Percentiles rank a stretch among this genome's conserved stretches.
Evolutionary conservation across 2,797 vertebrate genomes (phyloP).

Genomic region (Anabacerthia variegaticeps): DNA sequence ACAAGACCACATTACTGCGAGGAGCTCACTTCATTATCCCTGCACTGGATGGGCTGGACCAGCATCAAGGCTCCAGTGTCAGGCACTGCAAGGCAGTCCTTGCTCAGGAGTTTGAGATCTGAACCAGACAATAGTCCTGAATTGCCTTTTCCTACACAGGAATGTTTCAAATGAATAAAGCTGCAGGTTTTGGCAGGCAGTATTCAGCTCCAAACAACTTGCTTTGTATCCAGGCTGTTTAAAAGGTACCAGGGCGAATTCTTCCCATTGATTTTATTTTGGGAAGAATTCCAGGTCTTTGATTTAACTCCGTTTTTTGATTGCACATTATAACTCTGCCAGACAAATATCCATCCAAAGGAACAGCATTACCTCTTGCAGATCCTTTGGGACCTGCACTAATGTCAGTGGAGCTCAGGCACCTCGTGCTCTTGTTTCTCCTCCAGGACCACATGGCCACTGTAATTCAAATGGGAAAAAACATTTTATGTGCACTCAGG

Average conservation of each 20-base stretch:
- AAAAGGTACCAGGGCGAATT: slow-evolving; percentile 14
- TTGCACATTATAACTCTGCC: neutral
- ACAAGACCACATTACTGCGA: neutral
- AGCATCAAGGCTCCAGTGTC: neutral
- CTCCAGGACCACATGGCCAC: neutral
- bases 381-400: neutral
- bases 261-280: neutral
- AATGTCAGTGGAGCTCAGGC: neutral
- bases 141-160: neutral
- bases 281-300: neutral
- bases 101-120: neutral
- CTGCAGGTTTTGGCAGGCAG: neutral
- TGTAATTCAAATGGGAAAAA: neutral
- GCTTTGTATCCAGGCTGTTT: neutral
- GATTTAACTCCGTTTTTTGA: neutral
- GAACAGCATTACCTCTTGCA: neutral
- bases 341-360: neutral
- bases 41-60: neutral
- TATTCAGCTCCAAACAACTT: neutral
- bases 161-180: slow-evolving; percentile 7
- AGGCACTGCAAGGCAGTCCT: neutral
- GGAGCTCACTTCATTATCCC: neutral
- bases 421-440: neutral
- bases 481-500: neutral
- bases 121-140: neutral